Evolutionary conservation across 2,797 vertebrate genomes (phyloP), one percentile per base, ranked within the genome.

Genomic region (Nyctibius grandis): DNA sequence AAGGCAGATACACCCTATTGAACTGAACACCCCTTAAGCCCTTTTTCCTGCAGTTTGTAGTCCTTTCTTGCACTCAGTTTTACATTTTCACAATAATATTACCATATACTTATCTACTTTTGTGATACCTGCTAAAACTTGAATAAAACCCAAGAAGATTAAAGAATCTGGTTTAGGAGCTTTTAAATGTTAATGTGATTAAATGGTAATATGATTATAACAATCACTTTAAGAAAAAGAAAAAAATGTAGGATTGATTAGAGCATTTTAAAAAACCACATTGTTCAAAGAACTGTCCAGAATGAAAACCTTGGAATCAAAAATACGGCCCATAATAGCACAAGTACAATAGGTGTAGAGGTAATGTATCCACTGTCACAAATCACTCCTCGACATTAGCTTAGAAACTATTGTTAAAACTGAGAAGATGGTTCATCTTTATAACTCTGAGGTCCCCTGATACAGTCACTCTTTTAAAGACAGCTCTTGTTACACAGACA

Each of bases 111-210:
- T 81, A n/a, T 33, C 9, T 83, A 31, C 2, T 54, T 68, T 48
- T 78, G 26, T 25, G 10, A 47, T 75, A 86, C 19, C 33, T 75
- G 10, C 11, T 91, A 63, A 78, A 81, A 75, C 69, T 44, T 85
- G 13, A 92, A 79, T 63, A 73, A 88, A 89, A 38, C 4, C 3
- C 36, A 72, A 56, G 21, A 65, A 56, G 26, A 57, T 72, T 91
- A 21, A n/a, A 56, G 20, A 84, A 47, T 28, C 45, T 76, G 38
- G 20, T 86, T 79, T 65, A 3, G 6, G 5, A 78, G 9, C 7
- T 86, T 93, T 88, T 86, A 69, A 88, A 81, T 94, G n/a, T 12
- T 95, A 73, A 82, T 84, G 47, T 81, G 79, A 75, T 91, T 91
- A 94, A 89, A 86, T 72, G 6, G 57, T 45, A 78, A 65, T 65